Conservation (phyloP, 2,888 invertebrate genomes). For the Clitarchus hookeri region DNA sequence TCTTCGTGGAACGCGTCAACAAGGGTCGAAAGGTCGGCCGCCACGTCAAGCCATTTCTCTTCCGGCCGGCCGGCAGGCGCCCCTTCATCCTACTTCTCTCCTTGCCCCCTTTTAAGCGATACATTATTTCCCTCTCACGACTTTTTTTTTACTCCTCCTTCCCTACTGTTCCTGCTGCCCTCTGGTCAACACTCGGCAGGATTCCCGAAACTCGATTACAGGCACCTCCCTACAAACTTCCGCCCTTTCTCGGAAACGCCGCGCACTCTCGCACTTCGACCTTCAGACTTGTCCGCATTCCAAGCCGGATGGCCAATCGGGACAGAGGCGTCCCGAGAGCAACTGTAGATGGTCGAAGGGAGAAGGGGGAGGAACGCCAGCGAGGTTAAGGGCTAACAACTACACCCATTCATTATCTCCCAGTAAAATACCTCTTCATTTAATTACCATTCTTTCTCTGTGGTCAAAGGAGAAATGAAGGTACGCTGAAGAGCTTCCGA, state of each 20-base stretch:
- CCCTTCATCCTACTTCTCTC: neutral
- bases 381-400: neutral
- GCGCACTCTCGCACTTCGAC: neutral
- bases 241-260: neutral
- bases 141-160: neutral
- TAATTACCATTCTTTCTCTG: neutral
- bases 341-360: neutral
- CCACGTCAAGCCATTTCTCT: neutral
- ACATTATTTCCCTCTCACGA: neutral
- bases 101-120: neutral
- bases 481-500: too few relatives aligned
- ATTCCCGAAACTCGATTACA: neutral
- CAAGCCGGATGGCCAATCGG: neutral
- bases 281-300: constrained; percentile 7
- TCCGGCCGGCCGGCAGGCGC: neutral
- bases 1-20: neutral
- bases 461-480: neutral
- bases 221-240: neutral
- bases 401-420: neutral
- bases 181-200: neutral
- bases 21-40: neutral
- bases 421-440: neutral
- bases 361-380: neutral
- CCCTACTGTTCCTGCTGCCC: neutral
- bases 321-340: neutral